These are phyloP conservation scores for Aplysia californica DNA, from an alignment of 1,140 invertebrate species.

Conservation along the genomic window DNA sequence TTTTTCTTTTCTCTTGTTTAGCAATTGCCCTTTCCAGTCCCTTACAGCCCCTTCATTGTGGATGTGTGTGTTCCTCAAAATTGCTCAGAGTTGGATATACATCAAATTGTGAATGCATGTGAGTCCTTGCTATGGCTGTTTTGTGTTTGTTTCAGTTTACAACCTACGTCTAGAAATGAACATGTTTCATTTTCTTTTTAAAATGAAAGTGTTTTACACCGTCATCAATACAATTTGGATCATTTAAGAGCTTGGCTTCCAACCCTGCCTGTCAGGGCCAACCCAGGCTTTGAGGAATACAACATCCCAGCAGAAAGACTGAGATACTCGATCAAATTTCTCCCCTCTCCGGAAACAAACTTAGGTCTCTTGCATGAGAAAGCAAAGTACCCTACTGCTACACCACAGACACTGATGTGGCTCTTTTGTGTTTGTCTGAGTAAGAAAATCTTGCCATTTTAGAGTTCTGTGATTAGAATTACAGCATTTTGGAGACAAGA, in stretches of 20 bases:
- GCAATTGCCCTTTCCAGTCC: slow-evolving; percentile 27
- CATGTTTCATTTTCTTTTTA: not conserved
- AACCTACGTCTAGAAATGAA: not conserved
- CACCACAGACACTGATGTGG: too few species aligned
- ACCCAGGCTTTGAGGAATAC: too few species aligned
- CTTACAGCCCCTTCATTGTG: slow-evolving; percentile 24
- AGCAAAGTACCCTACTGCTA: too few species aligned
- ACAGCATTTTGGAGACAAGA: too few species aligned
- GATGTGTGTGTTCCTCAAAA: slow-evolving; percentile 20
- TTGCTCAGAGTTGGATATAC: slow-evolving; percentile 16
- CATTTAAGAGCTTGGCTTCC: too few species aligned
- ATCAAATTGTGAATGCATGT: slow-evolving; percentile 22
- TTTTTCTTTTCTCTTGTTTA: not conserved
- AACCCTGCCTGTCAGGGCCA: too few species aligned
- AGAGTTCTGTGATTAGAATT: too few species aligned
- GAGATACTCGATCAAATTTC: too few species aligned
- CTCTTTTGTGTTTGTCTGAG: not conserved
- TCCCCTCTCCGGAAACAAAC: too few species aligned
- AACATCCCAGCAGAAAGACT: too few species aligned
- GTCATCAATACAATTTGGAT: too few species aligned
- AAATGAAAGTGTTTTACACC: not conserved
- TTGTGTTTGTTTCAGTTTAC: not conserved
- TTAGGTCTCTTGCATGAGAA: too few species aligned
- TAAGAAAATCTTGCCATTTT: not conserved
- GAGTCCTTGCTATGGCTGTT: not conserved